Conservation (phyloP, 2,113 vertebrate genomes). For the Caranx melampygus region DNA sequence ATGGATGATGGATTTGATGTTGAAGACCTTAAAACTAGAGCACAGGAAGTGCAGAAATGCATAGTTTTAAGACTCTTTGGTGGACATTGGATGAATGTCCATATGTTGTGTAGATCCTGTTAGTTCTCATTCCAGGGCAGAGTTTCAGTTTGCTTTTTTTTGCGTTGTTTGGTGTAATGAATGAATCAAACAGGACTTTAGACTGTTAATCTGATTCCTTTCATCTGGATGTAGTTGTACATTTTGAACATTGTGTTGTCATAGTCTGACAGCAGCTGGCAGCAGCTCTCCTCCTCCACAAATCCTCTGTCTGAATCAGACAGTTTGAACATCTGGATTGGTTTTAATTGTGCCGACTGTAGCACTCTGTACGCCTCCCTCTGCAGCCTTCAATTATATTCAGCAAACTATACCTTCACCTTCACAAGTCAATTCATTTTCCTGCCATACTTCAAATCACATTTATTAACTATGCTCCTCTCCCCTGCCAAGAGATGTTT, state of each 20-base stretch:
- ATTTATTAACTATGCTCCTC: constrained; percentile 11
- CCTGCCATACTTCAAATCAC: constrained; percentile 35
- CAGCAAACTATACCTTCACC: constrained; percentile 30
- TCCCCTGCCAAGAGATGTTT: constrained; percentile 4
- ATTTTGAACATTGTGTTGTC: constrained; percentile 1
- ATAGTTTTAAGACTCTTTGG: no score
- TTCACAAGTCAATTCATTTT: constrained; percentile 48
- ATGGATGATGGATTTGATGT: no score
- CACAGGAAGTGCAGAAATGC: no score
- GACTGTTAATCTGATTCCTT: background rate
- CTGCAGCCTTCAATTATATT: constrained; percentile 33
- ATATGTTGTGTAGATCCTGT: no score
- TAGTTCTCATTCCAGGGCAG: no score
- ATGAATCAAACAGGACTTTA: background rate
- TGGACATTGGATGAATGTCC: no score
- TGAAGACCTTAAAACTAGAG: no score
- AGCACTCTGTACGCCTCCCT: constrained; percentile 12
- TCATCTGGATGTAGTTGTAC: constrained; percentile 6
- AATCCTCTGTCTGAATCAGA: constrained; percentile 15
- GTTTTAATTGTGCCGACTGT: constrained; percentile 42
- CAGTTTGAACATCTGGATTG: background rate
- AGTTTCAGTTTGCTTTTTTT: no score
- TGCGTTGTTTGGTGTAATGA: no score
- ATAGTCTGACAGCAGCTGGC: constrained; percentile 12
- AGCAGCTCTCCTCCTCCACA: background rate